Evolutionary conservation across 2,797 vertebrate species (phyloP), one percentile per base, ranked within the genome.

Genomic region (Epinephelus awoara): DNA sequence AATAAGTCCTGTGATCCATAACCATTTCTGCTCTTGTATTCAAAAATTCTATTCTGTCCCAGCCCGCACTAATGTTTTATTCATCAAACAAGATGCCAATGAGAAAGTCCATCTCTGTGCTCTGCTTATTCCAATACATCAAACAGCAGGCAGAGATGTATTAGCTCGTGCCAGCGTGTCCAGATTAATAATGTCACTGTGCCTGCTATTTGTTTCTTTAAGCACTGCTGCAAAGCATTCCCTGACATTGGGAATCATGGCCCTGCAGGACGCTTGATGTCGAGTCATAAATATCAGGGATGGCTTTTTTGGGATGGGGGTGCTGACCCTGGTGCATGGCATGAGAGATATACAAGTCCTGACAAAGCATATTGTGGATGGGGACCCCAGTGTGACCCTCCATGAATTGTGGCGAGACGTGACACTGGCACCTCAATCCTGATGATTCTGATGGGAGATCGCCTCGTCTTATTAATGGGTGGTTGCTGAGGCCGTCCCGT

Each of bases 161-260:
- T 89, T 51, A 78, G 82, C 58, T 42, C 10, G n/a, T 82, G 80
- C 86, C 85, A 75, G 78, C 61, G 64, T 87, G 92, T 93, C 89
- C 46, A n/a, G 87, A 93, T 92, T 91, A 88, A 93, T 94, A 91
- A 92, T 77, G 87, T 87, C 87, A 76, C 75, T 13, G 0, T n/a
- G 57, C 52, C 71, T 25, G 59, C 77, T 57, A 79, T 84, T 92
- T 86, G 69, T 90, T 90, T 89, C 77, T 76, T 61, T 57, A 82
- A 85, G 82, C 75, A 21, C 75, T 6, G 27, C 79, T 58, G 74
- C 77, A 76, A 68, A 88, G 64, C 64, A 17, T 74, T 78, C 42
- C 64, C 80, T 85, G 89, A 89, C 79, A 66, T 14, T 46, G 78
- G 75, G 75, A 89, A 84, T 85, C 58, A 68, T 55, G 70, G 77